Evolutionary conservation across 2,888 invertebrate genomes (phyloP).

Genomic region (Octonoba sinensis): DNA sequence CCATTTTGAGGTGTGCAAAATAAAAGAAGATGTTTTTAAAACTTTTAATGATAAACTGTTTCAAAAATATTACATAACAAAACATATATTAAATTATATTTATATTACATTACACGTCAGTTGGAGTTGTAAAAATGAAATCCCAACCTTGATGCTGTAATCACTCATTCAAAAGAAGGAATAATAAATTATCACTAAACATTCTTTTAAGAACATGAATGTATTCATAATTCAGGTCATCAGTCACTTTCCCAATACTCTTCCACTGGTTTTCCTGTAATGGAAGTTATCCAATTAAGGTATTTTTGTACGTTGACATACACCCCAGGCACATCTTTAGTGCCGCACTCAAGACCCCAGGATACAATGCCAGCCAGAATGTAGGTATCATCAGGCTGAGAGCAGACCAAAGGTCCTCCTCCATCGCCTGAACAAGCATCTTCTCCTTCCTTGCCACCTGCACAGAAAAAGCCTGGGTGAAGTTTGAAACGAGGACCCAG

Average conservation of each 20-base stretch:
- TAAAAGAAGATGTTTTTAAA: no score
- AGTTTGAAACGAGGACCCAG: constrained; percentile 86
- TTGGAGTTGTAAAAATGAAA: no score
- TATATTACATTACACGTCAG: no score
- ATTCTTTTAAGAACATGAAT: no score
- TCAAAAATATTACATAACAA: no score
- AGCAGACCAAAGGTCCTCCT: constrained; percentile 92
- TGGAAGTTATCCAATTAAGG: constrained; percentile 82
- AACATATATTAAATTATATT: no score
- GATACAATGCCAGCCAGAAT: constrained; percentile 87
- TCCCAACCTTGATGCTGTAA: no score
- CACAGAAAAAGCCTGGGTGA: constrained; percentile 81
- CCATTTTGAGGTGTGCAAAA: no score
- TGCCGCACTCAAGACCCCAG: constrained; percentile 92
- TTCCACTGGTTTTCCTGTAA: constrained; percentile 28
- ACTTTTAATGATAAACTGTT: no score
- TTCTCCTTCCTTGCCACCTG: constrained; percentile 86
- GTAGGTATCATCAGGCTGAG: constrained; percentile 86
- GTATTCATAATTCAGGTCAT: not conserved
- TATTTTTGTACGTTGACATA: constrained; percentile 82
- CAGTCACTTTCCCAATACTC: constrained; percentile 30
- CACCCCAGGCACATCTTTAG: constrained; percentile 80
- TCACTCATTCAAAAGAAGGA: no score
- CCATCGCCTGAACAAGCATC: constrained; percentile 96
- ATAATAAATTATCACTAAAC: no score